A percentile compares a stretch with the other conserved stretches of the same genome.
Conservation (phyloP, 2,888 invertebrate genomes). For the Athrips mouffetella region DNA sequence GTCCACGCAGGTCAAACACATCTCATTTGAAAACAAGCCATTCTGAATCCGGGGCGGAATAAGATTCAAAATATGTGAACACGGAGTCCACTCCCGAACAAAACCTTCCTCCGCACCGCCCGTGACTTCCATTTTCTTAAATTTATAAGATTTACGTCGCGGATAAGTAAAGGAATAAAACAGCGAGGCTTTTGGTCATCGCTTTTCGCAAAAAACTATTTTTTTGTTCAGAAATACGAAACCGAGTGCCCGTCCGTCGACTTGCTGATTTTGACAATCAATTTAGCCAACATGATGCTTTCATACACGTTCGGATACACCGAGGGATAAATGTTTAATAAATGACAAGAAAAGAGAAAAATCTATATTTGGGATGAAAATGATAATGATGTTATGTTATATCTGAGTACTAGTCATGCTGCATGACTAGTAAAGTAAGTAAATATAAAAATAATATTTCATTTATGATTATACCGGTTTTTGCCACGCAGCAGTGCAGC, state of each 20-base stretch:
- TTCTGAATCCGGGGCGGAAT: slow-evolving; percentile 86
- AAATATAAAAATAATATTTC: too few species aligned
- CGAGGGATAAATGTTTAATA: too few species aligned
- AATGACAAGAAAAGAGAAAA: too few species aligned
- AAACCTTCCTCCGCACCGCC: slow-evolving; percentile 70
- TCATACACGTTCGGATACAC: too few species aligned
- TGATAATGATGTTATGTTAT: too few species aligned
- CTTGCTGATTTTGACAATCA: slow-evolving; percentile 3
- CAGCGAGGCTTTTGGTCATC: background rate
- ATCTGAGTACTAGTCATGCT: too few species aligned
- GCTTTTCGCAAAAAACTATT: slow-evolving; percentile 4
- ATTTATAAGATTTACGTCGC: slow-evolving; percentile 13
- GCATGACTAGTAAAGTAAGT: too few species aligned
- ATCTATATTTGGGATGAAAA: too few species aligned
- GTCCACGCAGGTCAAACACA: slow-evolving; percentile 89
- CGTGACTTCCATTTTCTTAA: slow-evolving; percentile 57
- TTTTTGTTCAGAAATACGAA: slow-evolving; percentile 7
- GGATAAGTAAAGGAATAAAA: slow-evolving; percentile 8
- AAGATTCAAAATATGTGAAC: slow-evolving; percentile 84
- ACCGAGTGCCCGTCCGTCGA: background rate
- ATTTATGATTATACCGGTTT: too few species aligned
- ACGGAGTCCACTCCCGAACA: slow-evolving; percentile 89
- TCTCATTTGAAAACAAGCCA: slow-evolving; percentile 86
- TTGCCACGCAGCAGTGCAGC: too few species aligned
- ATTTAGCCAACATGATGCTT: slow-evolving; percentile 5